Percentiles rank a stretch among this genome's conserved stretches.
Evolutionary conservation across 2,797 vertebrate species (phyloP).

Genomic region (Sebastolobus altivelis): DNA sequence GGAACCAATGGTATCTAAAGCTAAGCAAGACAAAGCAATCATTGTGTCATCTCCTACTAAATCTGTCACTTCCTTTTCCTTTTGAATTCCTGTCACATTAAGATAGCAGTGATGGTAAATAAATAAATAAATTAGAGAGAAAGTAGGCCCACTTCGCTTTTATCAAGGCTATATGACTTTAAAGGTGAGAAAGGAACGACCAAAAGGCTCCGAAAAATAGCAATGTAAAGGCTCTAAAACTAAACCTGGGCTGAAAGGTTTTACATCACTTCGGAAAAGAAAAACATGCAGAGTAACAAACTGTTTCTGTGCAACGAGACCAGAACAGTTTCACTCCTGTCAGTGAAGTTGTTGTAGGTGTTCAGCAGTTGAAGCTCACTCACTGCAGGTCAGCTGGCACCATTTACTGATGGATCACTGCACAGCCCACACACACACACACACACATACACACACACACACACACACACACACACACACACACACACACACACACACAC

Average conservation of each 20-base stretch:
- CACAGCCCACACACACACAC: conserved; percentile 57
- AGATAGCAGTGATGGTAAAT: not conserved
- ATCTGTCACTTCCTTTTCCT: not conserved
- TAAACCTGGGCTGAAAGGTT: not conserved
- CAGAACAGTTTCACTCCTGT: conserved; percentile 55
- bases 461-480: conserved; percentile 33
- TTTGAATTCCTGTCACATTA: not conserved
- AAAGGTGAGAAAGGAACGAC: not conserved
- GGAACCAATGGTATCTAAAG: not conserved
- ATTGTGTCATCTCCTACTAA: not conserved
- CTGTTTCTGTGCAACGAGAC: conserved; percentile 33
- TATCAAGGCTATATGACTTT: not conserved
- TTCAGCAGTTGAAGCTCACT: conserved; percentile 67
- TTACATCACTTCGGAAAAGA: conserved; percentile 17
- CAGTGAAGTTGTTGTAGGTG: conserved; percentile 74
- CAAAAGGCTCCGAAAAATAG: not conserved
- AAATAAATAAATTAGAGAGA: not conserved
- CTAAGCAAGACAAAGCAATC: not conserved
- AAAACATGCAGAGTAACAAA: conserved; percentile 19
- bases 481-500: conserved; percentile 14
- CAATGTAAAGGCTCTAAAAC: not conserved
- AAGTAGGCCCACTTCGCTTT: not conserved
- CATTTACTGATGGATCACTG: conserved; percentile 69
- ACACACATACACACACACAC: conserved; percentile 23
- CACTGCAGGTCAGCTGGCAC: conserved; percentile 77